phyloP scores from a whole-genome alignment of 1,140 invertebrate species.

The Ceratosolen fusciceps region DNA sequence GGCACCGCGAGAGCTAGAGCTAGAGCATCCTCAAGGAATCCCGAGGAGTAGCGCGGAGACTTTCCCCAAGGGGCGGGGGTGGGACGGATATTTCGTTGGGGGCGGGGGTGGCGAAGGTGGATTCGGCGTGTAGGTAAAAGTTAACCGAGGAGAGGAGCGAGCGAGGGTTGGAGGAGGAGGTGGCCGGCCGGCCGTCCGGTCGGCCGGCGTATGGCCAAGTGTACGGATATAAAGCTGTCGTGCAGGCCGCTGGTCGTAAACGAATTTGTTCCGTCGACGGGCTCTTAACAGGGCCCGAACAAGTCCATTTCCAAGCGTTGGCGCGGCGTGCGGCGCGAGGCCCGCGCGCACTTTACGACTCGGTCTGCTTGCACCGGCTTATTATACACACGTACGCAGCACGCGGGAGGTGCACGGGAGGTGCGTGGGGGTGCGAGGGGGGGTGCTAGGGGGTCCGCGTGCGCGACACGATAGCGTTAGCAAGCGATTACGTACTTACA shows the following conservation, averaged over 20 bases:
- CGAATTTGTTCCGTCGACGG: conserved; percentile 53
- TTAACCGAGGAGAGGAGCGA: not conserved
- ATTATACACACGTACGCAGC: conserved; percentile 11
- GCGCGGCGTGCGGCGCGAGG: conserved; percentile 3
- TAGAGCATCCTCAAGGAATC: too few relatives aligned
- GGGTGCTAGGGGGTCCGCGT: not conserved
- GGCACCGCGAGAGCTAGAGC: too few relatives aligned
- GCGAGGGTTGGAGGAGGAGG: not conserved
- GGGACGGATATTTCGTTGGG: too few relatives aligned
- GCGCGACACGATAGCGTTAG: conserved; percentile 21
- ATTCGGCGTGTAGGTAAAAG: too few relatives aligned
- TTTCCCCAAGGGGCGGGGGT: too few relatives aligned
- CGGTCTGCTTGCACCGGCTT: conserved; percentile 18
- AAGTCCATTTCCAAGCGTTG: conserved; percentile 31
- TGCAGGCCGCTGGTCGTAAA: conserved; percentile 49
- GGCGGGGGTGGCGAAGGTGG: too few relatives aligned
- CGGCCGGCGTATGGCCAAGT: conserved; percentile 6
- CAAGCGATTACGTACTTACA: conserved; percentile 42
- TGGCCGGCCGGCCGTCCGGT: not conserved
- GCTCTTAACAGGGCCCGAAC: conserved; percentile 39
- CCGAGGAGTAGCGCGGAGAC: too few relatives aligned
- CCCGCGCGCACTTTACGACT: conserved; percentile 39
- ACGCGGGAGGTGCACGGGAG: not conserved
- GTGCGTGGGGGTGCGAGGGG: not conserved
- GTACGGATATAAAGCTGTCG: conserved; percentile 47